Evolutionary conservation across 2,888 invertebrate genomes (phyloP).

Genomic region (Leucoma salicis): DNA sequence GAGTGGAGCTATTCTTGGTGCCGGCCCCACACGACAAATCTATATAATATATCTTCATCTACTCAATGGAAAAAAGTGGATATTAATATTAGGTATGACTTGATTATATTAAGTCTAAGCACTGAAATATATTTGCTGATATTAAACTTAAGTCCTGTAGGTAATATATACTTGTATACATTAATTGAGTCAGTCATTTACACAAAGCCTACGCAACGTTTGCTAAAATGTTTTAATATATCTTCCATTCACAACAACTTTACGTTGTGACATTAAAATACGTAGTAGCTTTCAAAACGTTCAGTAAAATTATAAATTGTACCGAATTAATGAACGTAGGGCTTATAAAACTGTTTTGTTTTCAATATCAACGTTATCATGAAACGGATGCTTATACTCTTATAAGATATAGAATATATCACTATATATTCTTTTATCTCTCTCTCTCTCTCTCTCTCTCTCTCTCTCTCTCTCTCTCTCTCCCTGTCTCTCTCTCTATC

Average conservation of each 20-base stretch:
- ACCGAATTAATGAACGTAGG: slow-evolving; percentile 29
- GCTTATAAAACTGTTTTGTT: slow-evolving; percentile 27
- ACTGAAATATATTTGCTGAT: neutral
- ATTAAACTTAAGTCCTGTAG: neutral
- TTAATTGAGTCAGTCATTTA: neutral
- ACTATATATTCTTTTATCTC: too few relatives aligned
- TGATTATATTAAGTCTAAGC: too few relatives aligned
- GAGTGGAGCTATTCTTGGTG: too few relatives aligned
- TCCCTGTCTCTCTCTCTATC: too few relatives aligned
- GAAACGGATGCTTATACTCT: too few relatives aligned
- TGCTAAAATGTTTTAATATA: neutral
- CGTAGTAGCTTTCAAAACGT: slow-evolving; percentile 19
- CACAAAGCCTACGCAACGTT: neutral
- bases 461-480: too few relatives aligned
- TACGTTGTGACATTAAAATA: slow-evolving; percentile 6
- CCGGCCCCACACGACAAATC: too few relatives aligned
- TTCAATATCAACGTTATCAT: slow-evolving; percentile 16
- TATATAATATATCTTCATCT: too few relatives aligned
- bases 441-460: too few relatives aligned
- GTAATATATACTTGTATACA: neutral
- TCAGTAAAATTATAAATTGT: slow-evolving; percentile 25
- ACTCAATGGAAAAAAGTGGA: too few relatives aligned
- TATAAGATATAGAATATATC: too few relatives aligned
- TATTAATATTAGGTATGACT: too few relatives aligned
- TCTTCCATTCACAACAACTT: neutral